Percentiles rank a stretch among this genome's conserved stretches.
These are phyloP conservation scores for Meteorus colon DNA, from an alignment of 2,888 invertebrate genomes.

Conservation along the genomic window DNA sequence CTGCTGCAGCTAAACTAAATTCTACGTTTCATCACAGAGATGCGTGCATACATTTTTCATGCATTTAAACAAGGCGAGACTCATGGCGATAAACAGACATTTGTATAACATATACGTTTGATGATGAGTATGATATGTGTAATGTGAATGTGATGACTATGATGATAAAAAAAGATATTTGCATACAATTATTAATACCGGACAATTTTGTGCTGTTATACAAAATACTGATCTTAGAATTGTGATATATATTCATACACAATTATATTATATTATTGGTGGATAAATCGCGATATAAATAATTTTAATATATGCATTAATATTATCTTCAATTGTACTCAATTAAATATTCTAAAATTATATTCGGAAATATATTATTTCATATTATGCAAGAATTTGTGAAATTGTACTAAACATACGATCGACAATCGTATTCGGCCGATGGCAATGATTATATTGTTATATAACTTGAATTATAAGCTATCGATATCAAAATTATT, in stretches of 20 bases:
- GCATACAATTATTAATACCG: slow-evolving; percentile 21
- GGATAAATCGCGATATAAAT: slow-evolving; percentile 18
- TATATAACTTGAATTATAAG: neutral
- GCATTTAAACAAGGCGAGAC: slow-evolving; percentile 53
- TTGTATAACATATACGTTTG: slow-evolving; percentile 14
- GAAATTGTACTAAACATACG: neutral
- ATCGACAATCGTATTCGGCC: neutral
- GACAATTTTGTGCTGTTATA: neutral
- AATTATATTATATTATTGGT: neutral
- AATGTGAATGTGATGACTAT: neutral
- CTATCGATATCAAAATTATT: neutral
- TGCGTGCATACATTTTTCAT: slow-evolving; percentile 58
- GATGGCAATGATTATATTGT: slow-evolving; percentile 12
- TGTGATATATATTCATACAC: neutral
- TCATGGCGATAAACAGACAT: slow-evolving; percentile 32
- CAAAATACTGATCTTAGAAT: neutral
- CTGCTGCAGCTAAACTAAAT: slow-evolving; percentile 49
- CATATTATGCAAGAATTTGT: neutral
- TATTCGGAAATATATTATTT: neutral
- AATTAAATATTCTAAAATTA: neutral
- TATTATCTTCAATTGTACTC: slow-evolving; percentile 7
- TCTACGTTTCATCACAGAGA: slow-evolving; percentile 57
- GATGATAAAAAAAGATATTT: slow-evolving; percentile 5
- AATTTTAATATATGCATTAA: slow-evolving; percentile 26
- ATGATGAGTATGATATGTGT: neutral